These are phyloP conservation scores for Drosophila lutescens DNA, from an alignment of 2,888 invertebrate species.

Conservation along the genomic window DNA sequence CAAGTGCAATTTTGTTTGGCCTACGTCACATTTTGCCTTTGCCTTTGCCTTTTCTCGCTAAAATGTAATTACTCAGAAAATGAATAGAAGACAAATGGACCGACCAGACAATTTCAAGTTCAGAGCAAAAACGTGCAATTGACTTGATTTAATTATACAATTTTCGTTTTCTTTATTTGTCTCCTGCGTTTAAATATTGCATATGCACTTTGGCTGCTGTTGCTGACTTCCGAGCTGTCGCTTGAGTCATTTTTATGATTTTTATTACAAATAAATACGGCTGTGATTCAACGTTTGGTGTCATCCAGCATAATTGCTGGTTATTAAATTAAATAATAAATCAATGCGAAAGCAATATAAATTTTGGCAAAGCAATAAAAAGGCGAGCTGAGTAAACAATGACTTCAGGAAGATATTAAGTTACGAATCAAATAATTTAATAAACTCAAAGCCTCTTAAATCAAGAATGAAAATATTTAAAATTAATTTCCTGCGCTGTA, in stretches of 20 bases:
- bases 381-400: constrained; percentile 4
- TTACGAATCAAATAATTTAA: constrained; percentile 9
- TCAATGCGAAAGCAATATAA: constrained; percentile 7
- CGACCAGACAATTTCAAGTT: constrained; percentile 53
- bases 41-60: constrained; percentile 20
- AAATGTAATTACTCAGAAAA: constrained; percentile 56
- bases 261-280: constrained; percentile 7
- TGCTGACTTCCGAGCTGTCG: constrained; percentile 7
- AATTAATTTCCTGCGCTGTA: constrained; percentile 15
- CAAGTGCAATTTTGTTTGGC: constrained; percentile 18
- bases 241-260: constrained; percentile 15
- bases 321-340: constrained; percentile 9
- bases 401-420: constrained; percentile 30
- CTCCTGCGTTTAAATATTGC: constrained; percentile 29
- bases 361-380: background rate
- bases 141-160: constrained; percentile 60
- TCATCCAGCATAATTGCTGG: constrained; percentile 6
- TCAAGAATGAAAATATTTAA: background rate
- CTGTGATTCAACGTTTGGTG: background rate
- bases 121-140: constrained; percentile 45
- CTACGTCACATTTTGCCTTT: constrained; percentile 11
- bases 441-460: background rate
- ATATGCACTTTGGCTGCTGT: constrained; percentile 15
- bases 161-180: constrained; percentile 27
- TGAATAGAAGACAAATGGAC: constrained; percentile 5